Evolutionary conservation across 2,113 vertebrate species (phyloP).

Genomic region (Aegithalos caudatus): DNA sequence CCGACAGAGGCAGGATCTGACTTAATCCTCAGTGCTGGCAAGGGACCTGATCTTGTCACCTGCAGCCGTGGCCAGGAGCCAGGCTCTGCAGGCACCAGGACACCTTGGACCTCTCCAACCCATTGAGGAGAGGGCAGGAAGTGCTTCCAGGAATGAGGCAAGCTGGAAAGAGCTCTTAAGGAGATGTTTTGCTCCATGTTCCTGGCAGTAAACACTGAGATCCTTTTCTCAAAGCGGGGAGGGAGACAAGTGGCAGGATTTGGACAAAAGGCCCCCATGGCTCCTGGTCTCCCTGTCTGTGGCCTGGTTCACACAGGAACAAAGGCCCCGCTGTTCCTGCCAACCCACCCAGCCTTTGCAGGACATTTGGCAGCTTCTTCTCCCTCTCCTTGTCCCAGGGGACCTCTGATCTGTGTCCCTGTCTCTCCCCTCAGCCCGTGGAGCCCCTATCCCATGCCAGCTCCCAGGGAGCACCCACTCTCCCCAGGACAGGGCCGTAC

Average conservation of each 20-base stretch:
- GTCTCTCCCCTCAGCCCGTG: not conserved
- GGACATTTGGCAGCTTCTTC: not conserved
- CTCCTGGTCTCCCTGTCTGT: not conserved
- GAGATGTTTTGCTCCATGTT: not conserved
- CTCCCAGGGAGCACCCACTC: not conserved
- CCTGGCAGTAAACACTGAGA: constrained; percentile 1
- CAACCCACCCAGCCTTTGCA: not conserved
- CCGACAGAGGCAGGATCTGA: not conserved
- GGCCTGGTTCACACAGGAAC: not conserved
- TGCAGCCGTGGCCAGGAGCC: not conserved
- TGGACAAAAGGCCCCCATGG: not conserved
- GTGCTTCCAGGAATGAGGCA: not conserved
- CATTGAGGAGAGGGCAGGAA: fast-evolving
- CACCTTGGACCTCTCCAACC: not conserved
- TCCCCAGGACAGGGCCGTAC: not conserved
- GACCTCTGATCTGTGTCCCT: not conserved
- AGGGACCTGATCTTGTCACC: not conserved
- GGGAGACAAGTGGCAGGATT: not conserved
- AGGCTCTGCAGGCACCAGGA: not conserved
- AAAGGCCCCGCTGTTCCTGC: constrained; percentile 34
- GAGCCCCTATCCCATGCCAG: not conserved
- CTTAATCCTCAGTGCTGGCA: fast-evolving
- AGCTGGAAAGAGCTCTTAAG: not conserved
- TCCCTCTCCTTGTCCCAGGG: not conserved
- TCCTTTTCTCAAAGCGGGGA: not conserved